Base-by-base conservation (phyloP, 2,888 invertebrate genomes). In the Apotomis betuletana region DNA sequence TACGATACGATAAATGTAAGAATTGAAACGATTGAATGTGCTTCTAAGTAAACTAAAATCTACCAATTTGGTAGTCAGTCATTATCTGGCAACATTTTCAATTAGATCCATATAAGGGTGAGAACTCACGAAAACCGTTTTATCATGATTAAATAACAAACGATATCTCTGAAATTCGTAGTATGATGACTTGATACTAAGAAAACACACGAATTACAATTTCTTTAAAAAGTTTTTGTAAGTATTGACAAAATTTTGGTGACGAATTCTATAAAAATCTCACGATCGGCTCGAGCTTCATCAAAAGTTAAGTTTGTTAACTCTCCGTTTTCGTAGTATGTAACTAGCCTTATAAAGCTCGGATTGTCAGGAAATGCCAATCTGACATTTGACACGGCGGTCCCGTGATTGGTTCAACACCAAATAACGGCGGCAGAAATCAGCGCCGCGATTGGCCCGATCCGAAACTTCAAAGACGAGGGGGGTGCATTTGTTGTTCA, bases 331-430 rank as follows among this genome's bases (percentile, higher is more conserved):
- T 13, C 44, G 41, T 51, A 61, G 71, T 71, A 61, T 71, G 67
- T 62, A 67, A 51, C 61, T 38, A 71, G 71, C 71, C 57, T 71
- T 62, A 71, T 67, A 71, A 71, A 71, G 71, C 71, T 71, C 67
- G 57, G 64, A 13, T 46, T 27, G 58, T 70, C 64, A 63, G 62
- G 65, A 67, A 67, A 61, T 61, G 70, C 70, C 70, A 70, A 67
- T 67, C 51, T 71, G 71, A 71, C 71, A 71, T 71, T 67, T 71
- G 67, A 71, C 67, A 71, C 67, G 67, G 36, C 61, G 4, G n/a
- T 8, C 69, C 38, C 27, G 61, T 61, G 61, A 71, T 71, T 71
- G 71, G 67, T 62, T 67, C 41, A 46, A 49, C 61, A 38, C 41
- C 38, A 71, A 71, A 62, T 71, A 71, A 71, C 67, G 71, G 71